Evolutionary conservation across 1,140 invertebrate species (phyloP), one percentile per base, ranked within the genome.

Genomic region (Cryptotermes secundus): DNA sequence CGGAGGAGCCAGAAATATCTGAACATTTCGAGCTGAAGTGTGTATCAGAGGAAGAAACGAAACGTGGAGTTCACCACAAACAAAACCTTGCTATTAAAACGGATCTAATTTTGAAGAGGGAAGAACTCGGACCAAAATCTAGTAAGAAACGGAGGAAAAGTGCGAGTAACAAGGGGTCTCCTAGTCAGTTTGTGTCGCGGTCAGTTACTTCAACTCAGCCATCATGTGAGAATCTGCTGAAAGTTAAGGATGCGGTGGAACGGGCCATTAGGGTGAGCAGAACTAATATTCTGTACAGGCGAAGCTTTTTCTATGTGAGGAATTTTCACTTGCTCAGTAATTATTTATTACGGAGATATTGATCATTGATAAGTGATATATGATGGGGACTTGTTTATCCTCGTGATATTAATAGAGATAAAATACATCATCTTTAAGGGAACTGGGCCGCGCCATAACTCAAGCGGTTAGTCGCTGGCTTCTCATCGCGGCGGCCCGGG

Each of bases 251-350:
- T 0, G 26, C 26, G 7, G 81, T 82, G 38, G 81, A 82, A 31
- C 36, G 81, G 7, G 81, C 81, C 22, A 45, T 82, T 36, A 35
- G 81, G 81, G 81, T 82, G 45, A 45, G 81, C 49, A 45, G 31
- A 34, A 24, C n/a, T 35, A 31, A 12, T 19, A 35, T 35, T 9
- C 12, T 42, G 38, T 42, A 42, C 12, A 42, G 38, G 12, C 38
- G 12, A 42, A 42, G 38, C 12, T 42, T 42, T 42, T 12, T 12
- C 12, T 12, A 6, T 4, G 4, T 42, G 12, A 42, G 38, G 12
- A 42, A 6, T 42, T 49, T 19, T 49, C 7, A 49, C 45, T 49
- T 49, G 45, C 45, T 19, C 7, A 19, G 2, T 14, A 49, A 49
- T 49, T 49, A 19, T 49, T 49, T 49, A 49, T 19, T 49, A 19